phyloP scores from a whole-genome alignment of 2,888 invertebrate genomes.

The Vanessa cardui region DNA sequence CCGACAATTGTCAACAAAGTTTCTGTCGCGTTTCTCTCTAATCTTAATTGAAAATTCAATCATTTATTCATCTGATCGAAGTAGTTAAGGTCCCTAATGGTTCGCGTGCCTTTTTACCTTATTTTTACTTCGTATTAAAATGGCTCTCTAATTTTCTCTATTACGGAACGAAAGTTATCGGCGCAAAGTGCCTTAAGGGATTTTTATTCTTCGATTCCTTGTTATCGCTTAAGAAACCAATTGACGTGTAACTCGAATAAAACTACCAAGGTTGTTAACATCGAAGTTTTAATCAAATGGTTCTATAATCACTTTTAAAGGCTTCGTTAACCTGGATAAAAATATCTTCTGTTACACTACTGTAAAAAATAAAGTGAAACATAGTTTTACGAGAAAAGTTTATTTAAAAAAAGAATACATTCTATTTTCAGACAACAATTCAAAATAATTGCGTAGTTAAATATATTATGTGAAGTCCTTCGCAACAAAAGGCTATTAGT shows the following conservation, averaged over 20 bases:
- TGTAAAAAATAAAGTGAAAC: neutral
- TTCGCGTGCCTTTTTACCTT: constrained; percentile 63
- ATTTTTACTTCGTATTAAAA: constrained; percentile 68
- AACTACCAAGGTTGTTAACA: constrained; percentile 12
- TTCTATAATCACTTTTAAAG: neutral
- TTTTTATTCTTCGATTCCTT: constrained; percentile 34
- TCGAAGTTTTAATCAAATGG: constrained; percentile 10
- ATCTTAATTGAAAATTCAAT: constrained; percentile 81
- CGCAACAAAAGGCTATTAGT: too few species aligned
- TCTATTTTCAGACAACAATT: too few species aligned
- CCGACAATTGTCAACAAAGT: constrained; percentile 71
- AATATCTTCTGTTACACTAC: neutral
- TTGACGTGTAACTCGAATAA: constrained; percentile 20
- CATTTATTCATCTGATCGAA: constrained; percentile 77
- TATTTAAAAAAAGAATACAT: too few species aligned
- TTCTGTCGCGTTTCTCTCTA: constrained; percentile 60
- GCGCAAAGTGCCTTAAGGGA: constrained; percentile 29
- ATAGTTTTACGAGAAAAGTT: too few species aligned
- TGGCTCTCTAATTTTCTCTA: constrained; percentile 64
- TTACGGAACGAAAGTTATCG: constrained; percentile 49
- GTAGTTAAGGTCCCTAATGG: constrained; percentile 74
- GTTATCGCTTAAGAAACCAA: constrained; percentile 20
- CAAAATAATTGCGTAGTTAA: too few species aligned
- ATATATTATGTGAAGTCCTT: too few species aligned
- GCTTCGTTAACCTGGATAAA: neutral